Evolutionary conservation across 2,797 vertebrate species (phyloP).

Genomic region (Rhinoraja longicauda): DNA sequence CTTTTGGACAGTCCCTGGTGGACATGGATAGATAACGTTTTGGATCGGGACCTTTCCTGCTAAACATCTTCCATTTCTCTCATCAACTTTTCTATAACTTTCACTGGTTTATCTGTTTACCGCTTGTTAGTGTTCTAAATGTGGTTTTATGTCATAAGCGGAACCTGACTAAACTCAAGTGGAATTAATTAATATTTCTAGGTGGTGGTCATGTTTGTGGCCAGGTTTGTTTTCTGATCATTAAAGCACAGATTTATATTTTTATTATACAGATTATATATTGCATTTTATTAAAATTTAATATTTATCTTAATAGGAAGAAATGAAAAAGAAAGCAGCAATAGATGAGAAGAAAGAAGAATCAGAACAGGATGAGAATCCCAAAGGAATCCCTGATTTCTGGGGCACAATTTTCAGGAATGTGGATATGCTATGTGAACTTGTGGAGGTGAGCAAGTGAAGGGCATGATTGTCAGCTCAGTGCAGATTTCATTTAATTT

Average conservation of each 20-base stretch:
- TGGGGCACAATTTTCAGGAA: slow-evolving; percentile 96
- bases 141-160: background rate
- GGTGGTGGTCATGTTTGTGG: background rate
- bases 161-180: background rate
- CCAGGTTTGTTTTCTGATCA: background rate
- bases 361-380: slow-evolving; percentile 60
- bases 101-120: background rate
- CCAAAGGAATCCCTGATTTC: slow-evolving; percentile 92
- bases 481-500: background rate
- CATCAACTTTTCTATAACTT: background rate
- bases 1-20: too few relatives aligned
- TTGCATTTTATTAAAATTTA: slow-evolving; percentile 1
- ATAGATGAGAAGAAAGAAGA: slow-evolving; percentile 77
- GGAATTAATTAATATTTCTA: background rate
- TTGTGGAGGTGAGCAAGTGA: slow-evolving; percentile 69
- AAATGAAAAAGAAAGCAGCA: slow-evolving; percentile 79
- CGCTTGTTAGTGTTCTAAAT: background rate
- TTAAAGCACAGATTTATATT: background rate
- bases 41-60: too few relatives aligned
- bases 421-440: slow-evolving; percentile 88
- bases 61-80: background rate
- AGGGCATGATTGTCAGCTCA: background rate
- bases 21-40: too few relatives aligned
- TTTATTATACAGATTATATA: too few relatives aligned
- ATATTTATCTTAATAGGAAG: slow-evolving; percentile 60